Conservation (phyloP, 2,797 vertebrate genomes). For the Danio choprae region DNA sequence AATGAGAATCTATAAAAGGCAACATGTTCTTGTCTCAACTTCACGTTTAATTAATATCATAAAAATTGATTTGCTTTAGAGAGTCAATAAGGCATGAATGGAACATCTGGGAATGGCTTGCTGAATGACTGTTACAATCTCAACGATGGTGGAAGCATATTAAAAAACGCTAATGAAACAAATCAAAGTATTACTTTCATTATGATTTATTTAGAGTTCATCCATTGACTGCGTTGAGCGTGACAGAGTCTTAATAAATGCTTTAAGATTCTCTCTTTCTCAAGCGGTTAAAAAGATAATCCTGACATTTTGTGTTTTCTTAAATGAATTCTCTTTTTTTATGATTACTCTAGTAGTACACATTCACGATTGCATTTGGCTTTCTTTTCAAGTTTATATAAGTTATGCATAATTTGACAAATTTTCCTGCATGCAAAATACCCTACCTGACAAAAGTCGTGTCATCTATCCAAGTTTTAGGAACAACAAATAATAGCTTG, state of each 20-base stretch:
- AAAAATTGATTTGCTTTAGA: conserved; percentile 50
- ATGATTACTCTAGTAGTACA: background rate
- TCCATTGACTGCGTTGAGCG: background rate
- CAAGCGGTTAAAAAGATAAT: background rate
- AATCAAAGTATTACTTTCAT: conserved; percentile 30
- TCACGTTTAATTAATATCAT: conserved; percentile 60
- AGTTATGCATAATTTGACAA: background rate
- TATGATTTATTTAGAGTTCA: conserved; percentile 26
- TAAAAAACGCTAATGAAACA: conserved; percentile 42
- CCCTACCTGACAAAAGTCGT: no score
- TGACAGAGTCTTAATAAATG: background rate
- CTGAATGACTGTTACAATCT: conserved; percentile 29
- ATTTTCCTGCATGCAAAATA: no score
- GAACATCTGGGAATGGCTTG: conserved; percentile 55
- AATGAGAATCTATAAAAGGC: conserved; percentile 48
- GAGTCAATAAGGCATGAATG: conserved; percentile 53
- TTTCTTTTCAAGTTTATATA: background rate
- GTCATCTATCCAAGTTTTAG: no score
- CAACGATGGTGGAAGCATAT: conserved; percentile 32
- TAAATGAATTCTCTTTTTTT: background rate
- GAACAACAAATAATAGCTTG: no score
- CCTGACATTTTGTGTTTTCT: background rate
- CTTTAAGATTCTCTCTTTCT: background rate
- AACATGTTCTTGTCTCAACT: conserved; percentile 54
- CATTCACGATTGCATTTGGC: background rate